Percentiles rank a stretch among this genome's conserved stretches.
Conservation (phyloP, 2,888 invertebrate genomes). For the Acleris literana region DNA sequence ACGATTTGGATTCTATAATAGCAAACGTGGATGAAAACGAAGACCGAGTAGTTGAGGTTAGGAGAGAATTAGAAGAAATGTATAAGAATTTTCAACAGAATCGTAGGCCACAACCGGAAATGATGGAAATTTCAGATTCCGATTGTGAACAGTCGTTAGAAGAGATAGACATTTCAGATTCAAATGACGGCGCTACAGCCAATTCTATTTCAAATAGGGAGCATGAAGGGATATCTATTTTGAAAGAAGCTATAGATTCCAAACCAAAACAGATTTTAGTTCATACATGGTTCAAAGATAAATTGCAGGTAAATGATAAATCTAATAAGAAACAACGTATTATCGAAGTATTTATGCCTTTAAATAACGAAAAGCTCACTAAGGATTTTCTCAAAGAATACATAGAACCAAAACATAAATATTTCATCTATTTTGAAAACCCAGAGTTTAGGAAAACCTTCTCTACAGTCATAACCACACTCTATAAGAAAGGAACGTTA, state of each 20-base stretch:
- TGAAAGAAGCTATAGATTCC: constrained; percentile 47
- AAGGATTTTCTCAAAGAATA: constrained; percentile 39
- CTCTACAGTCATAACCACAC: constrained; percentile 13
- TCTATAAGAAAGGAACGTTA: constrained; percentile 39
- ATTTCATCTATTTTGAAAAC: constrained; percentile 42
- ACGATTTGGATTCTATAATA: constrained; percentile 27
- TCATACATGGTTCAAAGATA: not conserved
- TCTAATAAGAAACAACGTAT: constrained; percentile 7
- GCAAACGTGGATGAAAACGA: constrained; percentile 24
- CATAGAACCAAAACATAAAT: constrained; percentile 28
- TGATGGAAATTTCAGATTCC: constrained; percentile 5
- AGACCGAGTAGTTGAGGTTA: not conserved
- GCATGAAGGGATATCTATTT: constrained; percentile 42
- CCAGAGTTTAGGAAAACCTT: constrained; percentile 17
- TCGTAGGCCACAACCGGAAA: not conserved
- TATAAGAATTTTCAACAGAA: not conserved
- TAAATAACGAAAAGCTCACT: constrained; percentile 15
- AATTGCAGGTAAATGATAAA: not conserved
- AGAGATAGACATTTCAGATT: not conserved
- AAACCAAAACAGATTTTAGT: constrained; percentile 40
- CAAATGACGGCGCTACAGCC: constrained; percentile 21
- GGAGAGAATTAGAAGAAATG: not conserved
- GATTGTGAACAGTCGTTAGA: too few species aligned
- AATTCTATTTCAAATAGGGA: constrained; percentile 35
- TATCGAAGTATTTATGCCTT: not conserved